Base-by-base conservation (phyloP, 2,888 invertebrate genomes). In the Pantelozetes paolii region DNA sequence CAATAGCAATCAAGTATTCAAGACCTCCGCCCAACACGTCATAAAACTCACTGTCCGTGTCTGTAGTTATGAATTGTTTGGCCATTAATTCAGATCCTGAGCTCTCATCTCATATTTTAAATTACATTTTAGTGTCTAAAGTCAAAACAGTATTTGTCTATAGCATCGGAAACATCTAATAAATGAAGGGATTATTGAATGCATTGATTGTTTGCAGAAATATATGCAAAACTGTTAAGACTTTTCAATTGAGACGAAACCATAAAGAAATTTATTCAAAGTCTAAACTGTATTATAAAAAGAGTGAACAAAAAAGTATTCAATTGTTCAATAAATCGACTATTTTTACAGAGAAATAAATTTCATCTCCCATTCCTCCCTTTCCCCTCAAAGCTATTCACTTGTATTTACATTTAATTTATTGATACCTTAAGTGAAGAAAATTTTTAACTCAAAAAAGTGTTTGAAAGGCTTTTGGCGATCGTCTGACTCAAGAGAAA, bases 11-110 rank as follows among this genome's bases (percentile, higher is more conserved):
- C 54, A 54, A 54, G 23, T 15, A 54, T 54, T 28, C 28, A 18
- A 23, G 54, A 54, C 54, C 54, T 8, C 8, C 54, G 54, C 54
- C 54, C 54, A 54, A 54, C 54, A 54, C 54, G 54, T 54, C 8
- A 54, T 54, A 28, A 54, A 54, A 20, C 26, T 8, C 54, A 54
- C 54, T 54, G 28, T 54, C 54, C 54, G 54, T 54, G 23, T 26
- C 54, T 36, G 18, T 45, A 6, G 15, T 45, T 45, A 45, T 45
- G 45, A 45, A 45, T 45, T 2, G 45, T 15, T 11, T 45, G 2
- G 45, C 45, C 6, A 45, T 45, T n/a, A 36, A 36, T 36, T 36
- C 36, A 8, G 36, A 11, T 36, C 6, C n/a, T n/a, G n/a, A n/a
- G n/a, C n/a, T n/a, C n/a, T n/a, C n/a, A n/a, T n/a, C n/a, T n/a